Evolutionary conservation across 2,797 vertebrate genomes (phyloP), one percentile per base, ranked within the genome.

Genomic region (Muscicapa striata): DNA sequence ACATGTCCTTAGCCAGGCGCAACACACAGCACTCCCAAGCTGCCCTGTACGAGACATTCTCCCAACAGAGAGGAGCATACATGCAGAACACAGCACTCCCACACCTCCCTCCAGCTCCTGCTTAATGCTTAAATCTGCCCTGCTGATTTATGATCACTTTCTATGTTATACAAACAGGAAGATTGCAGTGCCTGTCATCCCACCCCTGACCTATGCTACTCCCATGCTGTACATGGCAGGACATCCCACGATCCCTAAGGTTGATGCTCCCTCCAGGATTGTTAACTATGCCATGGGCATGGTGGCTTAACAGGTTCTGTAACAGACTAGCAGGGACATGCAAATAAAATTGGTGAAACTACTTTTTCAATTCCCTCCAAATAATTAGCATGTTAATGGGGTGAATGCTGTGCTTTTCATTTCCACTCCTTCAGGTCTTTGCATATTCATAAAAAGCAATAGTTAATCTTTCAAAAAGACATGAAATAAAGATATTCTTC

Each of bases 61-160:
- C 75, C 78, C 29, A 45, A 4, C 0, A 0, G 29, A 32, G 29
- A 54, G 29, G 41, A 38, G 43, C 0, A 0, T 27, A 18, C 58
- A 49, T 1, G 3, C 1, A 0, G 34, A 87, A 38, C 24, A 7
- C 0, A 22, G 61, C 30, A 5, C 23, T 83, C 49, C 57, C 58
- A 43, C 1, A 1, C 32, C 51, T 61, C 43, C 26, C 30, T 62
- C 29, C 79, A 59, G 26, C 66, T 84, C 51, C 55, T 0, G 0
- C 30, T 52, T 21, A 30, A 59, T 6, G 27, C 34, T 61, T 49
- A 34, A 34, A 46, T 30, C 49, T 59, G 41, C 54, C 45, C 38
- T 58, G 57, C 9, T 64, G 5, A 38, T 61, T 70, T 57, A 43
- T 3, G 3, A 40, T 27, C 32, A 4, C 6, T 57, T 77, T 54